Percentiles rank a stretch among this genome's conserved stretches.
These are phyloP conservation scores for Harpagifer antarcticus DNA, from an alignment of 2,797 vertebrate species.

Conservation along the genomic window DNA sequence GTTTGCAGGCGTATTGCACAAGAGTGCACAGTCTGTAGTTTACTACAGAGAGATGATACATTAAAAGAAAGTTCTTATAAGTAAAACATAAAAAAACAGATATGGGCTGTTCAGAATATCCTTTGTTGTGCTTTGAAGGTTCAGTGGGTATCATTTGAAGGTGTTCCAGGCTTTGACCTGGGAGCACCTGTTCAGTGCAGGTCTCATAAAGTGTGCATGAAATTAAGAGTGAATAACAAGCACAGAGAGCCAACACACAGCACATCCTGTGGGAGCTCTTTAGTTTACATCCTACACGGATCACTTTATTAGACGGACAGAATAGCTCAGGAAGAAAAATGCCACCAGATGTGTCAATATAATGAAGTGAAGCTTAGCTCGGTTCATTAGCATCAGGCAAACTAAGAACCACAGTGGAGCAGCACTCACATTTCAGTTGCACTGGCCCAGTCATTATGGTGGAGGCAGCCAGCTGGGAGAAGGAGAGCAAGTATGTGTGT, in stretches of 20 bases:
- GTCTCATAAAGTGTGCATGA: too few relatives aligned
- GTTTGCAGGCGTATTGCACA: too few relatives aligned
- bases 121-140: too few relatives aligned
- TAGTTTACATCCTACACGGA: constrained; percentile 9
- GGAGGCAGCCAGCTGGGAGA: constrained; percentile 30
- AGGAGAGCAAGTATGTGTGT: constrained; percentile 34
- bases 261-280: constrained; percentile 4
- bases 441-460: constrained; percentile 28
- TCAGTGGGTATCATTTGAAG: too few relatives aligned
- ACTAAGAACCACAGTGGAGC: constrained; percentile 44
- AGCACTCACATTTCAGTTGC: constrained; percentile 47
- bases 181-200: too few relatives aligned
- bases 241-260: not conserved
- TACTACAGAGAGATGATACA: too few relatives aligned
- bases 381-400: constrained; percentile 44
- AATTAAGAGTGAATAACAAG: not conserved
- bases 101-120: too few relatives aligned
- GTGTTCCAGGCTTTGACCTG: too few relatives aligned
- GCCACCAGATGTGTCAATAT: constrained; percentile 48
- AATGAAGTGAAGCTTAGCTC: constrained; percentile 31
- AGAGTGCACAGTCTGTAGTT: too few relatives aligned
- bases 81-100: too few relatives aligned
- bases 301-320: constrained; percentile 26
- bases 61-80: too few relatives aligned
- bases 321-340: constrained; percentile 25